These are phyloP conservation scores for Forbesichthys agassizii DNA, from an alignment of 2,113 vertebrate genomes.

Conservation along the genomic window DNA sequence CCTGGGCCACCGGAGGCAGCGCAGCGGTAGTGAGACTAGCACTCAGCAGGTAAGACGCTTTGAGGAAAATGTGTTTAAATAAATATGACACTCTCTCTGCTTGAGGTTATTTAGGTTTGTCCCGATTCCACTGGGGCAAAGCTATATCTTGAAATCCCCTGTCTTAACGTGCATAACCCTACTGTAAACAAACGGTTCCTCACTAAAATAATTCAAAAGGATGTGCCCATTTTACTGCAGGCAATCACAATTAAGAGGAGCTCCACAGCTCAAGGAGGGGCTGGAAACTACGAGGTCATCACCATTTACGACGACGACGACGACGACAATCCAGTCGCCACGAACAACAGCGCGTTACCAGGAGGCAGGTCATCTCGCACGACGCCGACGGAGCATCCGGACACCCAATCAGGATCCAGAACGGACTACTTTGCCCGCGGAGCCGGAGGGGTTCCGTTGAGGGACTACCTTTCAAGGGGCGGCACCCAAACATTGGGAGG, in stretches of 20 bases:
- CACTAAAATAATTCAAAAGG: neutral
- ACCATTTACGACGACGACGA: conserved; percentile 60
- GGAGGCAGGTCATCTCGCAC: conserved; percentile 48
- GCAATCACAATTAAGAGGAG: conserved; percentile 69
- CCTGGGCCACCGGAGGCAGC: conserved; percentile 69
- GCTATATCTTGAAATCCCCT: no score
- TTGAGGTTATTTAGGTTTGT: no score
- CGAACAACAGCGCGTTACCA: conserved; percentile 32
- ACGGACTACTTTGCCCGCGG: conserved; percentile 83
- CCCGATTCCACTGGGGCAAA: no score
- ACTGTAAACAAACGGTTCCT: no score
- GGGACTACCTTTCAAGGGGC: conserved; percentile 82
- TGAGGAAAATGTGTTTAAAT: no score
- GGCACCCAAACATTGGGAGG: conserved; percentile 69
- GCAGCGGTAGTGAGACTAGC: conserved; percentile 61
- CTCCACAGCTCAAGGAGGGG: conserved; percentile 66
- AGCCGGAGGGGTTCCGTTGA: conserved; percentile 29
- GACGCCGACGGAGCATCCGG: conserved; percentile 39
- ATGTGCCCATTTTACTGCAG: conserved; percentile 25
- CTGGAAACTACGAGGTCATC: conserved; percentile 66
- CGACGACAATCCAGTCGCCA: conserved; percentile 3
- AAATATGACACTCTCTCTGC: no score
- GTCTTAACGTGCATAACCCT: no score
- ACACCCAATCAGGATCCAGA: conserved; percentile 64
- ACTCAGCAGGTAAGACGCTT: conserved; percentile 63